Conservation (phyloP, 1,140 invertebrate genomes). For the Bradysia coprophila region DNA sequence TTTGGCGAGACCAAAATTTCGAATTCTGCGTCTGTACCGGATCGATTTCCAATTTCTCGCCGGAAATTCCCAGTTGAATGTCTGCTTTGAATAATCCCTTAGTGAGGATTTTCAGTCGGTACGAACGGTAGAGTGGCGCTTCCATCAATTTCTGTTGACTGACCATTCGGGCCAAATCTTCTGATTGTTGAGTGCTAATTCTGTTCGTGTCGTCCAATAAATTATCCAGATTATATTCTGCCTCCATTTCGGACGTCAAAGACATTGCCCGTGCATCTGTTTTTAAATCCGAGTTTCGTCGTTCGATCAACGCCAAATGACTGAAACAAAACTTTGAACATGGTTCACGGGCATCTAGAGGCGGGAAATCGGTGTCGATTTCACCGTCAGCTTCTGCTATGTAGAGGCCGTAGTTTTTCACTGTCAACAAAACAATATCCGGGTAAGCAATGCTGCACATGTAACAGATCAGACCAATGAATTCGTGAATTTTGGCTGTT, state of each 20-base stretch:
- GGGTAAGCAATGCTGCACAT: slow-evolving; percentile 47
- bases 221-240: slow-evolving; percentile 8
- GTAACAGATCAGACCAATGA: slow-evolving; percentile 87
- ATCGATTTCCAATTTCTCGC: slow-evolving; percentile 82
- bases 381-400: slow-evolving; percentile 96
- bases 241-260: slow-evolving; percentile 20
- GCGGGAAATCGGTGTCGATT: slow-evolving; percentile 84
- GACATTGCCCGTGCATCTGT: slow-evolving; percentile 24
- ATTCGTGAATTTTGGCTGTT: slow-evolving; percentile 71
- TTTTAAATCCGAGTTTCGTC: slow-evolving; percentile 17
- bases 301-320: slow-evolving; percentile 70
- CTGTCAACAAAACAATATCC: slow-evolving; percentile 33
- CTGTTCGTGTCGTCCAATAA: slow-evolving; percentile 2
- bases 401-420: slow-evolving; percentile 62
- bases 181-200: slow-evolving; percentile 12
- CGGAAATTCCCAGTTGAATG: slow-evolving; percentile 70
- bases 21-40: slow-evolving; percentile 51
- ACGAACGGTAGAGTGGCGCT: slow-evolving; percentile 69
- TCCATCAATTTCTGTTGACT: slow-evolving; percentile 55
- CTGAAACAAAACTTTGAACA: slow-evolving; percentile 87
- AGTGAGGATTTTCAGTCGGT: slow-evolving; percentile 57
- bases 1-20: slow-evolving; percentile 45
- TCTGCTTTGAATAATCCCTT: slow-evolving; percentile 64
- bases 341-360: slow-evolving; percentile 67
- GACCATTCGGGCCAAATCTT: slow-evolving; percentile 39